Evolutionary conservation across 1,140 invertebrate genomes (phyloP).

Genomic region (Macrobrachium rosenbergii): DNA sequence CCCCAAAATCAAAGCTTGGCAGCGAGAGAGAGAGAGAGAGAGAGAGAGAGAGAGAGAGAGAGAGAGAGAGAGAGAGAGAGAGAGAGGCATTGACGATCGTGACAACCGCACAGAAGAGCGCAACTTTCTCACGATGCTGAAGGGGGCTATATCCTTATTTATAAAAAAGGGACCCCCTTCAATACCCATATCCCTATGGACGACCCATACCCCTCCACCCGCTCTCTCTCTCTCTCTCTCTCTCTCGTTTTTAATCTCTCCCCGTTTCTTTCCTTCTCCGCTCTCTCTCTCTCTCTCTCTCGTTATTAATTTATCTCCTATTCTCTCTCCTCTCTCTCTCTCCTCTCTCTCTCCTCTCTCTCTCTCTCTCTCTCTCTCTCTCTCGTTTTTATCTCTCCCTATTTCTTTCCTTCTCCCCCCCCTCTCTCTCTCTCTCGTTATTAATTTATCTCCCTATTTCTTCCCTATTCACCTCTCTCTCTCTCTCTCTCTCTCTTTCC

Average conservation of each 20-base stretch:
- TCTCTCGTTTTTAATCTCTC: background rate
- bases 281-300: background rate
- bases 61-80: no score
- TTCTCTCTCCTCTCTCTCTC: background rate
- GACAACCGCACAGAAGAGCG: no score
- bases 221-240: background rate
- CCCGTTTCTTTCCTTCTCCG: background rate
- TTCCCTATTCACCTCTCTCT: background rate
- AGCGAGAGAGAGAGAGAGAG: no score
- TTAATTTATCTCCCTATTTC: background rate
- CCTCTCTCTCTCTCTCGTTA: background rate
- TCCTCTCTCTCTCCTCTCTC: background rate
- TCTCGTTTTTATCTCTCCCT: background rate
- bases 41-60: no score
- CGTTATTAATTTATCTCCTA: background rate
- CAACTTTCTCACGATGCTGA: no score
- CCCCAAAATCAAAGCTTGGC: no score
- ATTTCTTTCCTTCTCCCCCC: background rate
- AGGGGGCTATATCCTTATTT: background rate
- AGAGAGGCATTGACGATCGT: no score
- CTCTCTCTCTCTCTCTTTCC: constrained; percentile 12
- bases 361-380: background rate
- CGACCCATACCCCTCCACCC: background rate
- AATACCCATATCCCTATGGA: background rate
- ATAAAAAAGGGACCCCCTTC: background rate